These are phyloP conservation scores for Drosophila ficusphila DNA, from an alignment of 1,140 invertebrate genomes.

Conservation along the genomic window DNA sequence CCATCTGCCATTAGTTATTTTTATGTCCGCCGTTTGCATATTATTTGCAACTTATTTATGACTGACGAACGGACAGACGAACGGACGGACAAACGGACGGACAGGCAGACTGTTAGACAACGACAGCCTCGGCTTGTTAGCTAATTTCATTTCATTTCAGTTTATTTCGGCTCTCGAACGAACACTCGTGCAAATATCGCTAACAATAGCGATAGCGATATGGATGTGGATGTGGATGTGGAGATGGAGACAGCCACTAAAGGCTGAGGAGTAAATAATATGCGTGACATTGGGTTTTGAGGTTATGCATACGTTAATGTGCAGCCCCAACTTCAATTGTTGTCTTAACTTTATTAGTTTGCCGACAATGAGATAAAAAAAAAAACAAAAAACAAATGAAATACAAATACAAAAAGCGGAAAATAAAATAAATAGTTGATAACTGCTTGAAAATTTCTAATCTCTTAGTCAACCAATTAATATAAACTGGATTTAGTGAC, in stretches of 20 bases:
- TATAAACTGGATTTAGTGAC: conserved; percentile 17
- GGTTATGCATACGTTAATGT: conserved; percentile 71
- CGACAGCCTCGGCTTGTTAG: conserved; percentile 51
- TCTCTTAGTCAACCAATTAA: conserved; percentile 4
- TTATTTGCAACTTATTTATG: conserved; percentile 78
- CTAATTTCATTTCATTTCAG: conserved; percentile 56
- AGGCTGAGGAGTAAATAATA: conserved; percentile 63
- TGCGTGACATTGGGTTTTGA: conserved; percentile 79
- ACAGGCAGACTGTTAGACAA: not conserved
- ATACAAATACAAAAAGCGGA: too few relatives aligned
- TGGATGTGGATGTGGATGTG: conserved; percentile 28
- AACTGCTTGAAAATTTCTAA: conserved; percentile 11
- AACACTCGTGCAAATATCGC: conserved; percentile 30
- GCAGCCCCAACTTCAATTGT: conserved; percentile 57
- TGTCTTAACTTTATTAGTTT: conserved; percentile 44
- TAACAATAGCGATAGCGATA: conserved; percentile 36
- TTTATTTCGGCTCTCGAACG: conserved; percentile 9
- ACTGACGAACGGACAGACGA: conserved; percentile 29
- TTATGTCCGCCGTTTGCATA: conserved; percentile 55
- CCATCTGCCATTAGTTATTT: conserved; percentile 65
- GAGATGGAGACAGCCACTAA: conserved; percentile 23
- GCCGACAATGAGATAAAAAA: conserved; percentile 17
- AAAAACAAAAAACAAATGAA: not conserved
- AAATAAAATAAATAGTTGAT: not conserved
- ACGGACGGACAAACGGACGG: conserved; percentile 41